These are phyloP conservation scores for sheep (Ovis aries) DNA, from an alignment of 2,113 vertebrate genomes.

Conservation along the genomic window DNA sequence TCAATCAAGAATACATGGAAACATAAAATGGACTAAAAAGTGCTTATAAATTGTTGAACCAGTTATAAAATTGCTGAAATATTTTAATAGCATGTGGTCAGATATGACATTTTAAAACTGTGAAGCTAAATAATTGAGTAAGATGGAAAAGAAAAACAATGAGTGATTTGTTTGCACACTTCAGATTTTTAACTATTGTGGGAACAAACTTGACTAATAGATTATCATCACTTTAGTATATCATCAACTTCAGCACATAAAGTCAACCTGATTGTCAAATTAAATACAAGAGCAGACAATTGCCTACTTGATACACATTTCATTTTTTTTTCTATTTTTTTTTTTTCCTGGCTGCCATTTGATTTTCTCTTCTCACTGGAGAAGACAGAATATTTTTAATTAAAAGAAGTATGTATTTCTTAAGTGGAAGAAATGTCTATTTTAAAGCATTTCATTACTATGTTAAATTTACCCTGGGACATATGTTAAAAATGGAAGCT, in stretches of 20 bases:
- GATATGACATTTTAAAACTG: not conserved
- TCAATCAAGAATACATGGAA: not conserved
- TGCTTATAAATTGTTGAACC: not conserved
- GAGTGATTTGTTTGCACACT: not conserved
- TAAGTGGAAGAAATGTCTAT: not conserved
- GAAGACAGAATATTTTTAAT: not conserved
- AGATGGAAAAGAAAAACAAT: not conserved
- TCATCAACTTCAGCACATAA: not conserved
- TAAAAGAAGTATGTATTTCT: not conserved
- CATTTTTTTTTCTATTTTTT: not conserved
- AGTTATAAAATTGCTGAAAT: not conserved
- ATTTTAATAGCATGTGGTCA: not conserved
- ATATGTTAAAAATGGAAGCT: constrained; percentile 56
- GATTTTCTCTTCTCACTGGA: not conserved
- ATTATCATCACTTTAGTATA: not conserved
- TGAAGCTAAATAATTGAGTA: not conserved
- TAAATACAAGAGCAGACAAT: not conserved
- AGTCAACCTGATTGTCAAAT: not conserved
- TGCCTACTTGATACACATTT: not conserved
- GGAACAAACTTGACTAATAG: not conserved
- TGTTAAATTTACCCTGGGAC: constrained; percentile 37
- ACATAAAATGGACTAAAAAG: not conserved
- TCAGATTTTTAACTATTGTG: not conserved
- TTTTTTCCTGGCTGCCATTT: not conserved
- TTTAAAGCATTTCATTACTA: not conserved